phyloP scores from a whole-genome alignment of 2,888 invertebrate species.

The Alloplasta piceator region DNA sequence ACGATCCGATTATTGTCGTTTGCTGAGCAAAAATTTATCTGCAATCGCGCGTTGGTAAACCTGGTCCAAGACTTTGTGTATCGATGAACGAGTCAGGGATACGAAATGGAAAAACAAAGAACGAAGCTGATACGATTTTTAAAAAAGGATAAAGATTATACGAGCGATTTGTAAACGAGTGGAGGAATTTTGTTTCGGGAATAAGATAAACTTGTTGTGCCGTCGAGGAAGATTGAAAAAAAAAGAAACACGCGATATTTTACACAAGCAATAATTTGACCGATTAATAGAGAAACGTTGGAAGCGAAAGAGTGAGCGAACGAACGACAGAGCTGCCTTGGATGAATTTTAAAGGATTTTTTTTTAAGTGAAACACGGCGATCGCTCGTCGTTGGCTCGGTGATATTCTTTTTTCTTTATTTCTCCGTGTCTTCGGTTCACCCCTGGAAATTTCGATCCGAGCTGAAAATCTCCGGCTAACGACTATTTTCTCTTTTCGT shows the following conservation, averaged over 20 bases:
- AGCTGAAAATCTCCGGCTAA: slow-evolving; percentile 19
- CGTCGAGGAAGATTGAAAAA: slow-evolving; percentile 31
- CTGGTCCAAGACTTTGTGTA: slow-evolving; percentile 9
- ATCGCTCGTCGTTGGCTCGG: slow-evolving; percentile 49
- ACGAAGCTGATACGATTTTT: neutral
- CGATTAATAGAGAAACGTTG: slow-evolving; percentile 48
- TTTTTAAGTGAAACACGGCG: slow-evolving; percentile 55
- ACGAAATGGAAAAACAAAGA: slow-evolving; percentile 42
- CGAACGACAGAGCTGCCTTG: slow-evolving; percentile 56
- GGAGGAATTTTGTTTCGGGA: slow-evolving; percentile 45
- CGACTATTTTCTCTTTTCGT: slow-evolving; percentile 19
- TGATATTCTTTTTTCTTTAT: slow-evolving; percentile 20
- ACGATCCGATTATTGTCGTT: slow-evolving; percentile 27
- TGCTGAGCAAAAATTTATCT: slow-evolving; percentile 18
- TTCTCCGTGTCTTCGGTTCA: slow-evolving; percentile 7
- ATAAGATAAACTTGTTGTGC: slow-evolving; percentile 55
- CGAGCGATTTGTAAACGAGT: slow-evolving; percentile 40
- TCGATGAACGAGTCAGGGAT: slow-evolving; percentile 27
- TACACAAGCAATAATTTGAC: slow-evolving; percentile 70
- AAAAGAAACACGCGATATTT: slow-evolving; percentile 64
- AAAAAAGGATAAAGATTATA: slow-evolving; percentile 56
- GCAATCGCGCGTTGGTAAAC: neutral
- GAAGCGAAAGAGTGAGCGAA: slow-evolving; percentile 24
- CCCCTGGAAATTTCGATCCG: slow-evolving; percentile 20
- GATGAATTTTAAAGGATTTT: slow-evolving; percentile 53